phyloP scores from a whole-genome alignment of 2,888 invertebrate species.

The Andrena praecox region DNA sequence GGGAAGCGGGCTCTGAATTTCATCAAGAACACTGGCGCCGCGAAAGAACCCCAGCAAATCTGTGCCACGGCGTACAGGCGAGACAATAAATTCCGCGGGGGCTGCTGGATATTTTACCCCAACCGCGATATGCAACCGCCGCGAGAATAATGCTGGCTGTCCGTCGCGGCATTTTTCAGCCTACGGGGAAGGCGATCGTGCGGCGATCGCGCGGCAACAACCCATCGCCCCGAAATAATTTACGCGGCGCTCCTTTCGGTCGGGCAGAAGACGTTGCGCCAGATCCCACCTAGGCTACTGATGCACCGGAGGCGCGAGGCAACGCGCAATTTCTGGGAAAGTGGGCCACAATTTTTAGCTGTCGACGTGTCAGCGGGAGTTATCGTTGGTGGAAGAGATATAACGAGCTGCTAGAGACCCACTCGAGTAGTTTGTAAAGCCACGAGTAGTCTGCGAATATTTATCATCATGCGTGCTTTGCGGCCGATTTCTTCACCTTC shows the following conservation, averaged over 20 bases:
- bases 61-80: constrained; percentile 49
- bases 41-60: constrained; percentile 50
- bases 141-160: constrained; percentile 51
- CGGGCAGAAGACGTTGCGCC: constrained; percentile 19
- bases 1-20: constrained; percentile 17
- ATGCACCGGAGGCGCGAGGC: constrained; percentile 37
- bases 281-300: constrained; percentile 19
- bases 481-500: too few relatives aligned
- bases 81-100: constrained; percentile 57
- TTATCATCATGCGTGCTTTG: too few relatives aligned
- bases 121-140: constrained; percentile 50
- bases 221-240: constrained; percentile 55
- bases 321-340: constrained; percentile 50
- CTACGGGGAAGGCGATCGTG: constrained; percentile 25
- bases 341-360: constrained; percentile 58
- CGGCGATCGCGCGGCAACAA: constrained; percentile 24
- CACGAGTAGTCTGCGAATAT: too few relatives aligned
- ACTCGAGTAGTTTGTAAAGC: constrained; percentile 10
- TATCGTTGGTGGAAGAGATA: constrained; percentile 26
- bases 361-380: constrained; percentile 54
- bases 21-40: constrained; percentile 30
- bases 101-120: constrained; percentile 55
- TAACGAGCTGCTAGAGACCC: too few relatives aligned
- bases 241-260: constrained; percentile 15
- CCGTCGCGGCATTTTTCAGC: constrained; percentile 54